A percentile compares a stretch with the other conserved stretches of the same genome.
Evolutionary conservation across 2,888 invertebrate species (phyloP).

Genomic region (Apotomis betuletana): DNA sequence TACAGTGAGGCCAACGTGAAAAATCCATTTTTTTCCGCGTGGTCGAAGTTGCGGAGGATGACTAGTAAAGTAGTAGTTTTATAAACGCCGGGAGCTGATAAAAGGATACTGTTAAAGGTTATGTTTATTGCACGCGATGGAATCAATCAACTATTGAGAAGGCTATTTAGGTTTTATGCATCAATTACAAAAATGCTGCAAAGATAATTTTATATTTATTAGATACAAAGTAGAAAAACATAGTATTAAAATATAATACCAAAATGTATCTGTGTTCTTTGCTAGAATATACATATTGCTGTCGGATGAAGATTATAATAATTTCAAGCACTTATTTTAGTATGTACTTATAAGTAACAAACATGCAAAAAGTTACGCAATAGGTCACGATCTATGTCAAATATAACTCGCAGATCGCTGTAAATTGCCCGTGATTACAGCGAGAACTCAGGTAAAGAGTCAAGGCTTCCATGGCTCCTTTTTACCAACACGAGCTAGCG

Average conservation of each 20-base stretch:
- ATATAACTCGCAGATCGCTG: slow-evolving; percentile 27
- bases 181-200: neutral
- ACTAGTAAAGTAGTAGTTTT: neutral
- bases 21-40: too few species aligned
- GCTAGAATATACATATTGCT: too few species aligned
- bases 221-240: too few species aligned
- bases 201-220: neutral
- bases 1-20: too few species aligned
- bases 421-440: slow-evolving; percentile 31
- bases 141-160: neutral
- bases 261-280: too few species aligned
- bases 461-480: slow-evolving; percentile 23
- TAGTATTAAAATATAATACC: too few species aligned
- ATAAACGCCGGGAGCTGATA: neutral
- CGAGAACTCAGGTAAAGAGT: slow-evolving; percentile 31
- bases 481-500: slow-evolving; percentile 13
- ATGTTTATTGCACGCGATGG: neutral
- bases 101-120: neutral
- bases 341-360: neutral
- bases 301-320: neutral
- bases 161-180: neutral
- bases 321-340: neutral
- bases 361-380: slow-evolving; percentile 4
- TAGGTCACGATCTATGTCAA: slow-evolving; percentile 36
- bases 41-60: too few species aligned